phyloP scores from a whole-genome alignment of 2,113 vertebrate species.

The Aldabrachelys gigantea region DNA sequence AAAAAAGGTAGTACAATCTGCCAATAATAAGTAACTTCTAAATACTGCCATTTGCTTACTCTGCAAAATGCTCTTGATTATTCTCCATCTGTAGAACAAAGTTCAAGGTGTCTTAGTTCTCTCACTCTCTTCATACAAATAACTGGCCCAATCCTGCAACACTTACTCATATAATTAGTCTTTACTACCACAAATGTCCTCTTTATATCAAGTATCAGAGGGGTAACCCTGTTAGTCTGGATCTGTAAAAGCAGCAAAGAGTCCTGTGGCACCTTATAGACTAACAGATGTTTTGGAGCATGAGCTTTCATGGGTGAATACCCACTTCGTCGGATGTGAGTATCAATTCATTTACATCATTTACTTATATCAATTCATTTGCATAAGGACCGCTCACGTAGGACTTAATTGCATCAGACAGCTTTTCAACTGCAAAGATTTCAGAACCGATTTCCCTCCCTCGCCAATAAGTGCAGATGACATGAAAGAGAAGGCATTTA shows the following conservation, averaged over 20 bases:
- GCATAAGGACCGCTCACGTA: not conserved
- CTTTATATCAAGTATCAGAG: not conserved
- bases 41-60: rapidly evolving
- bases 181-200: rapidly evolving
- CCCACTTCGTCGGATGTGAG: too few relatives aligned
- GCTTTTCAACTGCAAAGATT: not conserved
- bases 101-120: too few relatives aligned
- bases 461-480: not conserved
- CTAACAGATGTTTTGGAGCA: too few relatives aligned
- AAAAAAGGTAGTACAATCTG: rapidly evolving
- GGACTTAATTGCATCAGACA: not conserved
- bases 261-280: too few relatives aligned
- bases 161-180: not conserved
- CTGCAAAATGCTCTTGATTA: rapidly evolving
- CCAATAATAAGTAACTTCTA: not conserved
- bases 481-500: not conserved
- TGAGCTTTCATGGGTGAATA: too few relatives aligned
- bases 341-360: too few relatives aligned
- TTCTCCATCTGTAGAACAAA: not conserved
- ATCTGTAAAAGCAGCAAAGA: too few relatives aligned
- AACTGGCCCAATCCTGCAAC: not conserved
- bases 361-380: not conserved
- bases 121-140: rapidly evolving
- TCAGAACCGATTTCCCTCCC: not conserved
- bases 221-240: too few relatives aligned